Conservation (phyloP, 2,113 vertebrate genomes). For the Dinomys branickii region DNA sequence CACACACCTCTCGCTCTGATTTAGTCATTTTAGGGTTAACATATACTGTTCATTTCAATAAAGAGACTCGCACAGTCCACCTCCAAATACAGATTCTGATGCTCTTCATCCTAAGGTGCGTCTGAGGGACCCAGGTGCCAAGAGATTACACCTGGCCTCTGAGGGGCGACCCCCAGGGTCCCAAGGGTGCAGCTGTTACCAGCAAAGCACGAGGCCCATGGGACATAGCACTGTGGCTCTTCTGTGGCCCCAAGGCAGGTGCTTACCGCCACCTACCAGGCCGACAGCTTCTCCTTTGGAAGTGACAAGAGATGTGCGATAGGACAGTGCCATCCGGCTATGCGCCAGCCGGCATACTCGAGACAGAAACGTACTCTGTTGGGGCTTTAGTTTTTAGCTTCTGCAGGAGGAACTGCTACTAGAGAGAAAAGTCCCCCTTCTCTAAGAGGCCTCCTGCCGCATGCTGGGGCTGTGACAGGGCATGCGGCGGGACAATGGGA, state of each 20-base stretch:
- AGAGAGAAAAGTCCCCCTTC: neutral
- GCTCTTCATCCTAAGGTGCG: neutral
- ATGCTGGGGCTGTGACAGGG: neutral
- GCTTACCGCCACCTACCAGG: neutral
- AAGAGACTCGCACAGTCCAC: neutral
- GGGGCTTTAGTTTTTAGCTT: neutral
- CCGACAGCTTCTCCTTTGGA: neutral
- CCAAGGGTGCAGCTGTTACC: neutral
- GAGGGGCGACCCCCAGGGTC: neutral
- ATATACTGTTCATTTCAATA: neutral
- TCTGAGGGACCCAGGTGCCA: neutral
- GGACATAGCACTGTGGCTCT: neutral
- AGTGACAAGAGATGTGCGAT: neutral
- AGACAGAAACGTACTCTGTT: neutral
- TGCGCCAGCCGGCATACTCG: neutral
- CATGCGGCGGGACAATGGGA: neutral
- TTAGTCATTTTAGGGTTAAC: neutral
- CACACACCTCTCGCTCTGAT: neutral
- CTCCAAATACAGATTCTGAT: neutral
- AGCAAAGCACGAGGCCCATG: neutral
- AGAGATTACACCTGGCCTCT: neutral
- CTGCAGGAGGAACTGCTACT: neutral
- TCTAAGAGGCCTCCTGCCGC: neutral
- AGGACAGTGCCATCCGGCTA: neutral
- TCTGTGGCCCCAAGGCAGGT: neutral